Evolutionary conservation across 1,140 invertebrate species (phyloP).

Genomic region (Pissodes strobi): DNA sequence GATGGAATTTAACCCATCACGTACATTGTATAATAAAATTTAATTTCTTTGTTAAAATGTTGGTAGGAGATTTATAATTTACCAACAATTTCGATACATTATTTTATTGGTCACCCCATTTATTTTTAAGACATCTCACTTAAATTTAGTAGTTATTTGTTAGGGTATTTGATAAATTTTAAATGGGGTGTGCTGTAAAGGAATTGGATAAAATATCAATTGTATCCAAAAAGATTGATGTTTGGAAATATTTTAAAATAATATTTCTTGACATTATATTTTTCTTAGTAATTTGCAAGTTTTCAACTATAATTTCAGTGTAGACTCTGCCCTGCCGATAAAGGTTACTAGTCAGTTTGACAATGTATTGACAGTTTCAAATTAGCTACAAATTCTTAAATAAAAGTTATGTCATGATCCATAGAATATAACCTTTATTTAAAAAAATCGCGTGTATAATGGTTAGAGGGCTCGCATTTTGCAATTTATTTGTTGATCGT

Average conservation of each 20-base stretch:
- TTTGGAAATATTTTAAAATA: too few species aligned
- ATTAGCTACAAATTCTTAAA: conserved; percentile 37
- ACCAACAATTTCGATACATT: background rate
- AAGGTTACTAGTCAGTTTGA: conserved; percentile 52
- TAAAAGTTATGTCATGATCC: conserved; percentile 10
- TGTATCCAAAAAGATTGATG: too few species aligned
- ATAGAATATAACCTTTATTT: background rate
- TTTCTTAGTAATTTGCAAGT: too few species aligned
- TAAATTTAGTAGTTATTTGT: conserved; percentile 6
- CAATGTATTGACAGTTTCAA: conserved; percentile 47
- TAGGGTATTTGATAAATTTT: conserved; percentile 8
- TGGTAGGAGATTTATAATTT: conserved; percentile 20
- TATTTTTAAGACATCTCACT: conserved; percentile 13
- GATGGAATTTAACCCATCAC: conserved; percentile 31
- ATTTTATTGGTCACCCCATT: background rate
- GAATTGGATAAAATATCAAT: background rate
- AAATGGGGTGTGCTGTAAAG: background rate
- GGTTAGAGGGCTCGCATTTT: conserved; percentile 11
- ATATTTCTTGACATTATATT: too few species aligned
- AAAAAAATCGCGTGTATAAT: background rate
- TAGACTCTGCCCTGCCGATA: conserved; percentile 22
- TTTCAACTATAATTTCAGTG: too few species aligned
- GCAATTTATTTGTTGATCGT: conserved; percentile 18
- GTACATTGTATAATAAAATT: conserved; percentile 15
- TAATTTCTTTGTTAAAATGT: conserved; percentile 19